Conservation (phyloP, 2,113 vertebrate species). For the Pseudorhombus dupliciocellatus region DNA sequence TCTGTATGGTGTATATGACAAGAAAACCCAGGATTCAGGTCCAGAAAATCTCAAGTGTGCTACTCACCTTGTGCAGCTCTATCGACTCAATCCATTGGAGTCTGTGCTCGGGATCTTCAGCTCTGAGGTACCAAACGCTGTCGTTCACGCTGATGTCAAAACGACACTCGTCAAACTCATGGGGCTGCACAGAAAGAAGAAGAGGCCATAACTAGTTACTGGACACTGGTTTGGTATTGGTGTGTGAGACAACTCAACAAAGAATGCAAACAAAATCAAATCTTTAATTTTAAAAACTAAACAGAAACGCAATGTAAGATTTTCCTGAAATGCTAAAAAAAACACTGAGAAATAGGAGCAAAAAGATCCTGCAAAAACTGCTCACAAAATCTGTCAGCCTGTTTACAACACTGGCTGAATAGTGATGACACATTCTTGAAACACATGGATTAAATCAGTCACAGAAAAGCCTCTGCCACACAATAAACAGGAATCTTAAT, state of each 20-base stretch:
- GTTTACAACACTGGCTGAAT: conserved; percentile 26
- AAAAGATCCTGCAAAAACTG: background rate
- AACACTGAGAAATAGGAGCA: background rate
- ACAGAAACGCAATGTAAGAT: background rate
- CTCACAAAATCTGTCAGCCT: background rate
- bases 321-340: background rate
- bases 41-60: background rate
- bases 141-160: conserved; percentile 99
- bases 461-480: conserved; percentile 35
- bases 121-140: conserved; percentile 97
- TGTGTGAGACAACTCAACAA: conserved; percentile 5
- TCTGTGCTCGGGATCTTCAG: conserved; percentile 93
- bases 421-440: conserved; percentile 49
- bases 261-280: background rate
- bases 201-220: conserved; percentile 13
- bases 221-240: background rate
- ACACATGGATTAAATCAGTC: conserved; percentile 67
- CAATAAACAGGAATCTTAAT: conserved; percentile 68
- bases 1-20: background rate
- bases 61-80: conserved; percentile 94
- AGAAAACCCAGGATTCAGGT: conserved; percentile 2
- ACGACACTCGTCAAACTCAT: conserved; percentile 98
- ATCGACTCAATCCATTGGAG: conserved; percentile 95
- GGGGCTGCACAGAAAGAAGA: conserved; percentile 83
- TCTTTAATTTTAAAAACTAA: conserved; percentile 6